Conservation (phyloP, 2,888 invertebrate genomes). For the Tetranychus truncatus region DNA sequence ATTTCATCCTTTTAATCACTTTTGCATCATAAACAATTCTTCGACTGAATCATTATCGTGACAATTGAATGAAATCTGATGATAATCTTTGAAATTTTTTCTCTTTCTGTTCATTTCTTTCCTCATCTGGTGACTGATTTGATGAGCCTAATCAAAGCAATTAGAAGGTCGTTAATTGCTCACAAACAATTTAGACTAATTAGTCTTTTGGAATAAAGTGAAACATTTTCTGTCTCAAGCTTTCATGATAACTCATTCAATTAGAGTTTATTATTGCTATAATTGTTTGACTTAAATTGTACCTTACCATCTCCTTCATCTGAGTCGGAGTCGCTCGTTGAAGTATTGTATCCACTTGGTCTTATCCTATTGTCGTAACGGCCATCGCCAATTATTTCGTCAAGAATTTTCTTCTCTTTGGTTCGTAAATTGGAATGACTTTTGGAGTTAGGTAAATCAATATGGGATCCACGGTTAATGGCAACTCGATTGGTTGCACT, state of each 20-base stretch:
- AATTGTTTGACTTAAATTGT: no score
- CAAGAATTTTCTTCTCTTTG: conserved; percentile 81
- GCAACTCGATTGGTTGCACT: no score
- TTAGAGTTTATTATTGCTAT: no score
- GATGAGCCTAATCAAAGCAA: no score
- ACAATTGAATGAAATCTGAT: not conserved
- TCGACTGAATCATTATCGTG: not conserved
- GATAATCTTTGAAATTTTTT: not conserved
- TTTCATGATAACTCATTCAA: no score
- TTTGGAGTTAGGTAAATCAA: not conserved
- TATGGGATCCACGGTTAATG: no score
- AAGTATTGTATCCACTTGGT: conserved; percentile 49
- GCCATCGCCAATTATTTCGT: conserved; percentile 73
- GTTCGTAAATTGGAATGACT: conserved; percentile 57
- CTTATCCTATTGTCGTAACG: conserved; percentile 79
- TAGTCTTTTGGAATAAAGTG: no score
- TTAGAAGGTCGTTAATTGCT: no score
- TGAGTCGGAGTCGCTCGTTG: not conserved
- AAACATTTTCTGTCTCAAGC: no score
- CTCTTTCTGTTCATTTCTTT: not conserved
- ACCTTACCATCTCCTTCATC: not conserved
- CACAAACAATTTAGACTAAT: no score
- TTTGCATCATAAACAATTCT: not conserved
- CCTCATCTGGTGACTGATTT: not conserved
- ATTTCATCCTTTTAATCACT: not conserved